A percentile compares a stretch with the other conserved stretches of the same genome.
phyloP scores from a whole-genome alignment of 92 coral and sea anemone species.

The Bergia sp. region DNA sequence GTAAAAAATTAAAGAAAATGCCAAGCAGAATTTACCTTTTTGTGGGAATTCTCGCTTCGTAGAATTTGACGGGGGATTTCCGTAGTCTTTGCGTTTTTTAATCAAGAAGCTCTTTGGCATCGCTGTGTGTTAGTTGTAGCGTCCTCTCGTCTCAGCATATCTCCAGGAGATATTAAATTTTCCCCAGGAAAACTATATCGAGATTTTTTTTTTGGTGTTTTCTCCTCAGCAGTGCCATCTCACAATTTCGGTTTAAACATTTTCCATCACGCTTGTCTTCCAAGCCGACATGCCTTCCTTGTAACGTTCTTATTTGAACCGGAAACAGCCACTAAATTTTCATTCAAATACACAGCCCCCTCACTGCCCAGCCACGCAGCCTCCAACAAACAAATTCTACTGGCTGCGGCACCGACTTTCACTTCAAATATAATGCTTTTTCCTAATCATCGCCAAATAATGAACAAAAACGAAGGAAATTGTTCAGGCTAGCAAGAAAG shows the following conservation, averaged over 20 bases:
- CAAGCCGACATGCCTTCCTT: slow-evolving; percentile 72
- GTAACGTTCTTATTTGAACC: slow-evolving; percentile 70
- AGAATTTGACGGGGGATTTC: slow-evolving; percentile 53
- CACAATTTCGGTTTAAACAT: not conserved
- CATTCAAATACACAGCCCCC: slow-evolving; percentile 80
- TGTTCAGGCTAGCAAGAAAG: slow-evolving; percentile 21
- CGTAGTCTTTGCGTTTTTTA: slow-evolving; percentile 84
- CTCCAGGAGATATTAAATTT: slow-evolving; percentile 57
- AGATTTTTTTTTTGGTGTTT: not conserved
- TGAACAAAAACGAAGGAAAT: slow-evolving; percentile 53
- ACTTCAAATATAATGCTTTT: slow-evolving; percentile 62
- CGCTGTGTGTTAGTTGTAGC: slow-evolving; percentile 54
- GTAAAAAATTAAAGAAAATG: slow-evolving; percentile 29
- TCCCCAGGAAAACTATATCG: slow-evolving; percentile 44
- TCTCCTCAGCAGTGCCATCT: slow-evolving; percentile 19
- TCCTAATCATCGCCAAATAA: slow-evolving; percentile 74
- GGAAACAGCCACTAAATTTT: slow-evolving; percentile 77
- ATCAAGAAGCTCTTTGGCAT: slow-evolving; percentile 99
- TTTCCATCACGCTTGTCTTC: slow-evolving; percentile 57
- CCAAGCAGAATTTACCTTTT: slow-evolving; percentile 19
- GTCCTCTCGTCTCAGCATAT: slow-evolving; percentile 60
- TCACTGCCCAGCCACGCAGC: slow-evolving; percentile 60
- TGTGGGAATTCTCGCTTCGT: slow-evolving; percentile 33
- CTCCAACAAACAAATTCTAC: slow-evolving; percentile 60
- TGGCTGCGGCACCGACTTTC: slow-evolving; percentile 62